A percentile compares a stretch with the other conserved stretches of the same genome.
Conservation (phyloP, 2,797 vertebrate species). For the Bovichtus diacanthus region DNA sequence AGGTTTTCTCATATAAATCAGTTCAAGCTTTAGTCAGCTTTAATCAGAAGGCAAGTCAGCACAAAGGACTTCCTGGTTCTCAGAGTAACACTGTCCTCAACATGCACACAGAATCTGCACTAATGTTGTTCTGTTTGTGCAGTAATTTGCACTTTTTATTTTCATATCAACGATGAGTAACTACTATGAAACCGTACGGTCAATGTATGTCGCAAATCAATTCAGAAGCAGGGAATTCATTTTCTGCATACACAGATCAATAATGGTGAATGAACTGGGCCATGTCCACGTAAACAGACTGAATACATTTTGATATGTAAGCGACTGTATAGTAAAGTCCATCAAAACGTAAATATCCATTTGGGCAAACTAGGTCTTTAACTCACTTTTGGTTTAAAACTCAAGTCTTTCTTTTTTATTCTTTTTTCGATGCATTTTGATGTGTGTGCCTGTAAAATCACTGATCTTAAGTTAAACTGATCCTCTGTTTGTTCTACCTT, state of each 20-base stretch:
- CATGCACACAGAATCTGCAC: neutral
- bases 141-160: constrained; percentile 14
- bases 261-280: constrained; percentile 6
- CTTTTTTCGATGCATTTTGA: neutral
- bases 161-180: constrained; percentile 4
- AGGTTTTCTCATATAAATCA: constrained; percentile 31
- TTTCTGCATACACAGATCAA: neutral
- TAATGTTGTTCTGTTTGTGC: neutral
- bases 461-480: neutral
- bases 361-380: neutral
- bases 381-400: neutral
- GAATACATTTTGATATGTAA: neutral
- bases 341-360: neutral
- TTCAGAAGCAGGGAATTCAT: neutral
- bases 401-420: neutral
- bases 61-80: constrained; percentile 6
- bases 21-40: constrained; percentile 8
- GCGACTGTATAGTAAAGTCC: neutral
- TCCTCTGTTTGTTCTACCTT: neutral
- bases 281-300: neutral
- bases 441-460: neutral
- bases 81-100: neutral
- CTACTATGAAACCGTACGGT: neutral
- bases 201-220: neutral
- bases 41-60: constrained; percentile 13